Evolutionary conservation across 1,140 invertebrate species (phyloP).

Genomic region (Pachypsylla venusta): DNA sequence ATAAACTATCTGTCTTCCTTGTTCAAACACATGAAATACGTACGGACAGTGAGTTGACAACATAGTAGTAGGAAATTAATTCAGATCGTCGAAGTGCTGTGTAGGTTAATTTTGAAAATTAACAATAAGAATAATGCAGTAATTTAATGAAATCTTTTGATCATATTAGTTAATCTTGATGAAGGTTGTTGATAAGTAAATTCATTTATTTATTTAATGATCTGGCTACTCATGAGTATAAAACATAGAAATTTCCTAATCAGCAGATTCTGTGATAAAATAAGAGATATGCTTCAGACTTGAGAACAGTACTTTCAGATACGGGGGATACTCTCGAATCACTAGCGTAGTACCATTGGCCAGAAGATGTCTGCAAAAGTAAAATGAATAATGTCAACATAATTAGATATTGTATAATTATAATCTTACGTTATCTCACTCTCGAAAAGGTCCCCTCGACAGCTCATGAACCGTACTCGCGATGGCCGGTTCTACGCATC

Average conservation of each 20-base stretch:
- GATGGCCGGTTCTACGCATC: not conserved
- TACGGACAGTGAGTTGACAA: too few species aligned
- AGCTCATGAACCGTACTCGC: not conserved
- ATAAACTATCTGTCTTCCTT: too few species aligned
- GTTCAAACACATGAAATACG: too few species aligned
- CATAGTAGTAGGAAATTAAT: too few species aligned
- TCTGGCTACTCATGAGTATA: too few species aligned
- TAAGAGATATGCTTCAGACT: slow-evolving; percentile 84
- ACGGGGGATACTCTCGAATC: slow-evolving; percentile 71
- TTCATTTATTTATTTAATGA: too few species aligned
- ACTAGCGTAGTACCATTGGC: slow-evolving; percentile 85
- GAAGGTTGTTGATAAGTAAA: too few species aligned
- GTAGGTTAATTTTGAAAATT: too few species aligned
- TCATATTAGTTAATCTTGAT: too few species aligned
- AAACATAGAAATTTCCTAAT: not conserved
- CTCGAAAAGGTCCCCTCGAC: not conserved
- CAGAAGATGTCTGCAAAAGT: slow-evolving; percentile 29
- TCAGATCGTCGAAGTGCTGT: too few species aligned
- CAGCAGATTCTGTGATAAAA: slow-evolving; percentile 87
- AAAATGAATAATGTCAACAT: slow-evolving; percentile 35
- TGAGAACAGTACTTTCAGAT: slow-evolving; percentile 61
- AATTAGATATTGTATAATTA: slow-evolving; percentile 30
- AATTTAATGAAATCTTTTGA: too few species aligned
- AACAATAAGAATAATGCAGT: too few species aligned
- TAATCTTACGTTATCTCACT: slow-evolving; percentile 27